Conservation (phyloP, 1,140 invertebrate genomes). For the Drosophila teissieri region DNA sequence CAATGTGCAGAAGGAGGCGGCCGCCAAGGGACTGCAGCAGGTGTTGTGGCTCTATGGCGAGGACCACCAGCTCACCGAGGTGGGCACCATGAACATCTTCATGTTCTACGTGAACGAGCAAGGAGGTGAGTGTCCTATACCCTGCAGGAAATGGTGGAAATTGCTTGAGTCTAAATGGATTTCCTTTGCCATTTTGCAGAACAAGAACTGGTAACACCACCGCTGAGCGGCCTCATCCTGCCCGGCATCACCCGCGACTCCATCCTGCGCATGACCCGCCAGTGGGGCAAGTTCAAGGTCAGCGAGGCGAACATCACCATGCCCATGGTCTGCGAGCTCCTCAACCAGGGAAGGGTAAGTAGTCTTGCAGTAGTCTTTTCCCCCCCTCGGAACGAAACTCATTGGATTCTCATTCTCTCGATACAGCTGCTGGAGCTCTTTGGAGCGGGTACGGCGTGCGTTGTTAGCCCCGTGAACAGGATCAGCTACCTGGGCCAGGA, state of each 20-base stretch:
- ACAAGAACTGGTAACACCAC: slow-evolving; percentile 96
- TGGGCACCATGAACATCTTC: slow-evolving; percentile 99
- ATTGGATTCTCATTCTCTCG: not conserved
- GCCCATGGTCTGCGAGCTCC: slow-evolving; percentile 90
- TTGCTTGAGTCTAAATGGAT: not conserved
- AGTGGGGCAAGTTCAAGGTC: slow-evolving; percentile 96
- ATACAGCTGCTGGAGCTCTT: slow-evolving; percentile 95
- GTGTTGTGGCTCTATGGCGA: slow-evolving; percentile 98
- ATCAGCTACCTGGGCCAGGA: slow-evolving; percentile 90
- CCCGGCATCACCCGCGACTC: slow-evolving; percentile 97
- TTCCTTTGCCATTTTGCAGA: slow-evolving; percentile 87
- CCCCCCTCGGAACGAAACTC: not conserved
- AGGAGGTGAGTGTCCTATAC: slow-evolving; percentile 90
- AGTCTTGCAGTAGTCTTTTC: not conserved
- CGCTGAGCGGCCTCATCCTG: slow-evolving; percentile 95
- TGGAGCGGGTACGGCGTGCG: slow-evolving; percentile 96
- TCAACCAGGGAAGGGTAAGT: slow-evolving; percentile 93
- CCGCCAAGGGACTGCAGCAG: slow-evolving; percentile 94
- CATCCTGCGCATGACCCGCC: slow-evolving; percentile 91
- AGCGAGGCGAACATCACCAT: slow-evolving; percentile 94
- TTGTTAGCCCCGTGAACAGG: slow-evolving; percentile 94
- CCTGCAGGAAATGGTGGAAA: no score
- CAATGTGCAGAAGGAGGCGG: slow-evolving; percentile 92
- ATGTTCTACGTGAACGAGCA: slow-evolving; percentile 94
- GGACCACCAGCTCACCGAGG: slow-evolving; percentile 97